Base-by-base conservation (phyloP, 2,888 invertebrate species). In the Apodemia duryi region DNA sequence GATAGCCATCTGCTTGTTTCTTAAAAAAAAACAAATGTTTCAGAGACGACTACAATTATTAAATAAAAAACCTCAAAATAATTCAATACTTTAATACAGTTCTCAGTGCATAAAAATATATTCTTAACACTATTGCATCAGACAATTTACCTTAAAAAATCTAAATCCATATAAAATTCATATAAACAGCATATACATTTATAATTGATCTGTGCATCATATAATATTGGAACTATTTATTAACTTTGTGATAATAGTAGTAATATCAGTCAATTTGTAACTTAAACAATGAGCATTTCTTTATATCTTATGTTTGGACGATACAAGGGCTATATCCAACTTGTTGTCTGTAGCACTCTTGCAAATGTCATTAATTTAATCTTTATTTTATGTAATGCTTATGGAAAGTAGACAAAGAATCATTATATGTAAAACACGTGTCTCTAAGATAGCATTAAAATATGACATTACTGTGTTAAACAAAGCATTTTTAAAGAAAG, bases 221-320 rank as follows among this genome's bases (percentile, higher is more conserved):
- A 28, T 38, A 62, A 11, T 38, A 62, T 21, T 32, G 13, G 11
- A 57, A 57, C 29, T 52, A 21, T 52, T 52, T 32, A 10, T 57
- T 32, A 38, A 38, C 7, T 38, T 38, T 38, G 7, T 38, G 38
- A 11, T 57, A 13, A 32, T 11, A 29, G 32, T 57, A 5, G 5
- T 57, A 57, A 57, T 57, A 57, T 57, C 57, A 57, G 57, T 57
- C 57, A 32, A 57, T 29, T 57, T 57, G 29, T 57, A 57, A 57
- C 57, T 57, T 4, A 32, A 57, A 32, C 9, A 9, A 11, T 57
- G 29, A 13, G 29, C 57, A 29, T 29, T 54, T 29, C 29, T 11
- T 21, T 43, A 11, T 43, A 11, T 11, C 11, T 11, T 11, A 11
- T 11, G 43, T 43, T 1, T 43, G 43, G 43, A 3, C 11, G 11